Percentiles rank a stretch among this genome's conserved stretches.
These are phyloP conservation scores for Saccostrea cuccullata DNA, from an alignment of 1,140 invertebrate species.

Conservation along the genomic window DNA sequence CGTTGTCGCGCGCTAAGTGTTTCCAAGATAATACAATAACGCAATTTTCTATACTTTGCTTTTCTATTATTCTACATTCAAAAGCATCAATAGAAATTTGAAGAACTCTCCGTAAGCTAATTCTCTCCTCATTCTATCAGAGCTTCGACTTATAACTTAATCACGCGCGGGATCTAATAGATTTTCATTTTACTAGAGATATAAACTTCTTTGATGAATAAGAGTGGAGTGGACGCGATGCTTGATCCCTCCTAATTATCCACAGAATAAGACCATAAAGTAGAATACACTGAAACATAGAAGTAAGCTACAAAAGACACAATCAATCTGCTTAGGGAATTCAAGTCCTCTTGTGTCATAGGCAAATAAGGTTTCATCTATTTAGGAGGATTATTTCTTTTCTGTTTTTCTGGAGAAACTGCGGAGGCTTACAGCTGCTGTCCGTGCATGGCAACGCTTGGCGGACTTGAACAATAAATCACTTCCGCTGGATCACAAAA, in stretches of 20 bases:
- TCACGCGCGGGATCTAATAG: conserved; percentile 51
- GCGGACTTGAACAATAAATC: neutral
- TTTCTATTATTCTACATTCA: conserved; percentile 45
- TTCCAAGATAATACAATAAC: conserved; percentile 49
- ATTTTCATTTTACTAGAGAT: conserved; percentile 55
- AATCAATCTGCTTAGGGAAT: conserved; percentile 60
- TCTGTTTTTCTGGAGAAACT: conserved; percentile 39
- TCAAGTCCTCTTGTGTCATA: conserved; percentile 59
- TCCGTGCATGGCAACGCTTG: neutral
- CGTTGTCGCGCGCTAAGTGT: conserved; percentile 37
- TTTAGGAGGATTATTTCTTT: conserved; percentile 57
- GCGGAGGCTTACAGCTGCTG: conserved; percentile 39
- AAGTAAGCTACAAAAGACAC: conserved; percentile 47
- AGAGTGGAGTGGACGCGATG: conserved; percentile 50
- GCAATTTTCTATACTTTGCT: conserved; percentile 40
- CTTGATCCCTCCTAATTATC: conserved; percentile 58
- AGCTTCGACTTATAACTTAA: conserved; percentile 56
- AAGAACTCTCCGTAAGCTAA: conserved; percentile 47
- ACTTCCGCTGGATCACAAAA: neutral
- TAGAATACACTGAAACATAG: conserved; percentile 48
- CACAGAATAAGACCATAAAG: conserved; percentile 55
- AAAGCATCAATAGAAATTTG: conserved; percentile 35
- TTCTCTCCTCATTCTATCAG: conserved; percentile 46
- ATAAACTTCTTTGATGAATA: conserved; percentile 59
- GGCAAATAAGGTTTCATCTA: conserved; percentile 62